Conservation (phyloP, 2,888 invertebrate species). For the Spicauda simplicius region DNA sequence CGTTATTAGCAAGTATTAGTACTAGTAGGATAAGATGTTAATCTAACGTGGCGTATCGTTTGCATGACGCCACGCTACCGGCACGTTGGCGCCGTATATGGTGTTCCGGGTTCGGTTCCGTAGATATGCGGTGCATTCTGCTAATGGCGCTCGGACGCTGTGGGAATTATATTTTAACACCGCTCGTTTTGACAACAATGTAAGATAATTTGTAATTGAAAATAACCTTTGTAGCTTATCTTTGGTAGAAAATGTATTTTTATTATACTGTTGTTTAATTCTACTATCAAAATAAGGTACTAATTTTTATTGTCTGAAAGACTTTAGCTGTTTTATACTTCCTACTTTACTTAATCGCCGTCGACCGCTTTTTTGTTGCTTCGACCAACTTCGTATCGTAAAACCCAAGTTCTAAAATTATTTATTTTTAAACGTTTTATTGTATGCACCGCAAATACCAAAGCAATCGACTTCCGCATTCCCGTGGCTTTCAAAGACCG, state of each 20-base stretch:
- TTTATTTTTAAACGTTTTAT: too few relatives aligned
- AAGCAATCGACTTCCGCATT: not conserved
- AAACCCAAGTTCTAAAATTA: too few relatives aligned
- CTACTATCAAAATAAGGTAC: too few relatives aligned
- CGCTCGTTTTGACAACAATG: not conserved
- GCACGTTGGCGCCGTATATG: slow-evolving; percentile 42
- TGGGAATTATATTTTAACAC: slow-evolving; percentile 8
- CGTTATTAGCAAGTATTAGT: slow-evolving; percentile 41
- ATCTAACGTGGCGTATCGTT: slow-evolving; percentile 40
- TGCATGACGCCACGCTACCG: slow-evolving; percentile 44
- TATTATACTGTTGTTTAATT: too few relatives aligned
- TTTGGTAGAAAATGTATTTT: too few relatives aligned
- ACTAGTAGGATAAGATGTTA: slow-evolving; percentile 40
- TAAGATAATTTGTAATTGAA: not conserved
- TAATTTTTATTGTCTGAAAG: too few relatives aligned
- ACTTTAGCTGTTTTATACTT: too few relatives aligned
- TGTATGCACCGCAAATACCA: too few relatives aligned
- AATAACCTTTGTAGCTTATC: not conserved
- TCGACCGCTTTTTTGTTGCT: too few relatives aligned
- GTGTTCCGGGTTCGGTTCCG: slow-evolving; percentile 45
- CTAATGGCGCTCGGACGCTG: slow-evolving; percentile 22
- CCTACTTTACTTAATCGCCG: too few relatives aligned
- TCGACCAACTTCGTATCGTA: too few relatives aligned
- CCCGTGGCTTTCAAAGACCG: not conserved
- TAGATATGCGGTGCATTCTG: slow-evolving; percentile 21